phyloP scores from a whole-genome alignment of 2,797 vertebrate species.

The Tiaroga cobitis region DNA sequence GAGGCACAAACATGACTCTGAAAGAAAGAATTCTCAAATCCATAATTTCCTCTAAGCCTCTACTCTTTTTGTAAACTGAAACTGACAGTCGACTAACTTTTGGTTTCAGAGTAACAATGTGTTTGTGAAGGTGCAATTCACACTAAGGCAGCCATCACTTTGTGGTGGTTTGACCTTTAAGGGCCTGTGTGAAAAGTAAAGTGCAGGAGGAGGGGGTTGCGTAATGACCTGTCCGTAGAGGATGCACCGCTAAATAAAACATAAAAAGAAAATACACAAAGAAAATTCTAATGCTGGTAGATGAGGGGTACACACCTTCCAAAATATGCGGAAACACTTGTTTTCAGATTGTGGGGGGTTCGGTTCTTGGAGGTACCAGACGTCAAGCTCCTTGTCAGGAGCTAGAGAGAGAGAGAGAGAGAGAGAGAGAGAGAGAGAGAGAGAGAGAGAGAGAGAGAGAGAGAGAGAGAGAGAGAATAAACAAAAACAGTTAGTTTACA shows the following conservation, averaged over 20 bases:
- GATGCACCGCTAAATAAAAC: not conserved
- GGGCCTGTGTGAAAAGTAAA: constrained; percentile 22
- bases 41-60: constrained; percentile 73
- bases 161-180: constrained; percentile 75
- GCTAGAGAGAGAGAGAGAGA: constrained; percentile 60
- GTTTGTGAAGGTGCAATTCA: constrained; percentile 52
- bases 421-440: not conserved
- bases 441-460: not conserved
- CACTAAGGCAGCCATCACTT: constrained; percentile 48
- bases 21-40: constrained; percentile 42
- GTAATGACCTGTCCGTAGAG: constrained; percentile 46
- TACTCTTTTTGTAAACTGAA: constrained; percentile 77
- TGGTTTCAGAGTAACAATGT: constrained; percentile 65
- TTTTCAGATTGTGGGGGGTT: constrained; percentile 15
- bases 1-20: constrained; percentile 15
- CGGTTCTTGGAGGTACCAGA: constrained; percentile 79
- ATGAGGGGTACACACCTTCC: constrained; percentile 82
- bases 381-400: constrained; percentile 73
- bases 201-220: constrained; percentile 6
- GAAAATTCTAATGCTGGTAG: not conserved
- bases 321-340: constrained; percentile 78
- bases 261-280: not conserved
- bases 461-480: constrained; percentile 23
- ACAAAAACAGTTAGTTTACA: not conserved
- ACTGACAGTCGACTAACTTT: constrained; percentile 61